Conservation (phyloP, 2,888 invertebrate genomes). For the Amphiduros pacificus region DNA sequence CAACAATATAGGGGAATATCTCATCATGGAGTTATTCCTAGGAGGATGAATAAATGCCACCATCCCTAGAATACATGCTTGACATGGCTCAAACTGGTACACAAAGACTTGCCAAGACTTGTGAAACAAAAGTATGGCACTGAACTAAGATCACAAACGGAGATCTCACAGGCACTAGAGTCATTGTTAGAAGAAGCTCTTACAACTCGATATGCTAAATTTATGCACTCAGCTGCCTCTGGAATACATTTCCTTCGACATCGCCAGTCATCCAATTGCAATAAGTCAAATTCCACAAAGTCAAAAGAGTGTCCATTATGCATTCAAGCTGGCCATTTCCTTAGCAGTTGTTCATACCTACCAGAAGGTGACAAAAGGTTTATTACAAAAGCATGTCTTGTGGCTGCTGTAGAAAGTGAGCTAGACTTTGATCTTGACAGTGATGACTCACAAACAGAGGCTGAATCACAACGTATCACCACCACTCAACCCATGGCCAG, state of each 20-base stretch:
- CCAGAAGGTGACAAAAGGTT: slow-evolving; percentile 28
- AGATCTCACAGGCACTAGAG: slow-evolving; percentile 31
- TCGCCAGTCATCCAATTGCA: too few species aligned
- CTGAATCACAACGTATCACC: neutral
- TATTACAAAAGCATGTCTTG: slow-evolving; percentile 19
- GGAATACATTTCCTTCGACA: too few species aligned
- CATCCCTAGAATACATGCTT: slow-evolving; percentile 30
- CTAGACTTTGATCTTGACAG: slow-evolving; percentile 3
- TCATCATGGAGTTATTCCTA: slow-evolving; percentile 11
- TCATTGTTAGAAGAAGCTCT: slow-evolving; percentile 30
- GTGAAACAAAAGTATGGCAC: slow-evolving; percentile 34
- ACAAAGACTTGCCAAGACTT: slow-evolving; percentile 21
- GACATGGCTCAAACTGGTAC: slow-evolving; percentile 29
- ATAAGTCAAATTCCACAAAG: too few species aligned
- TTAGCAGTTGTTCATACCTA: slow-evolving; percentile 29
- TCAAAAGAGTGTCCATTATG: slow-evolving; percentile 27
- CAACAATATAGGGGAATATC: slow-evolving; percentile 9
- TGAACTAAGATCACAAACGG: slow-evolving; percentile 28
- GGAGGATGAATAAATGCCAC: slow-evolving; percentile 23
- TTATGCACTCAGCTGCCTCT: too few species aligned
- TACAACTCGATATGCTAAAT: slow-evolving; percentile 17
- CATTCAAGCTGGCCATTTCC: slow-evolving; percentile 28
- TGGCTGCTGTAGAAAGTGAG: neutral
- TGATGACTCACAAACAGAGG: neutral
- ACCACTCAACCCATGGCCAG: neutral